A percentile compares a stretch with the other conserved stretches of the same genome.
Conservation (phyloP, 2,888 invertebrate species). For the Philonicus albiceps region DNA sequence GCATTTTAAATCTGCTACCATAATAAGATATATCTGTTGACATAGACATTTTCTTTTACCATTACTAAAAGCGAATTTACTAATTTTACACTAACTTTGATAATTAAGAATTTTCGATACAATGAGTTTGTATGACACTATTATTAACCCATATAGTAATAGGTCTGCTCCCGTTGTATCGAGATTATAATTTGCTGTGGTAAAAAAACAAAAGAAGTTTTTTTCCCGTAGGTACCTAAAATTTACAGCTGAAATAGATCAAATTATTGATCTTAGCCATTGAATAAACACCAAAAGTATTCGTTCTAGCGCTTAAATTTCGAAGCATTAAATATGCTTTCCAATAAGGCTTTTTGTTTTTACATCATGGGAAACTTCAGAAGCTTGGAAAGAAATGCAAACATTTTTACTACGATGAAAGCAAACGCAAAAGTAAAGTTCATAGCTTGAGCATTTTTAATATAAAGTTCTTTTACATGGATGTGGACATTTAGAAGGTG, state of each 20-base stretch:
- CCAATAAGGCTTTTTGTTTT: not conserved
- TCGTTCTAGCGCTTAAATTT: not conserved
- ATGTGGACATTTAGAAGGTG: not conserved
- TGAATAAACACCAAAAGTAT: no score
- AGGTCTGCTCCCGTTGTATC: no score
- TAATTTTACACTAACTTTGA: not conserved
- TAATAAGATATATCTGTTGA: not conserved
- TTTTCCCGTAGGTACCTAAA: no score
- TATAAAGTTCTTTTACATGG: not conserved
- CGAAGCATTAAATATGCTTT: not conserved
- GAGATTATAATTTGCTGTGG: no score
- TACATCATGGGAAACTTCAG: not conserved
- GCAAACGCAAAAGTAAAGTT: not conserved
- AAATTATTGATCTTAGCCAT: no score
- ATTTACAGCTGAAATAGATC: no score
- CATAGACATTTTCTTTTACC: not conserved
- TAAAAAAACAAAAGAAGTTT: no score
- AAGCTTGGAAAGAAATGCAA: not conserved
- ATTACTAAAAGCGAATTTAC: not conserved
- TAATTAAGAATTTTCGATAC: not conserved
- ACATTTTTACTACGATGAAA: not conserved
- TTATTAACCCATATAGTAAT: no score
- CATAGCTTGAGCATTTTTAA: not conserved
- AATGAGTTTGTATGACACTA: not conserved
- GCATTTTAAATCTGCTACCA: not conserved